These are phyloP conservation scores for Drosophila emarginata DNA, from an alignment of 2,888 invertebrate genomes.

Conservation along the genomic window DNA sequence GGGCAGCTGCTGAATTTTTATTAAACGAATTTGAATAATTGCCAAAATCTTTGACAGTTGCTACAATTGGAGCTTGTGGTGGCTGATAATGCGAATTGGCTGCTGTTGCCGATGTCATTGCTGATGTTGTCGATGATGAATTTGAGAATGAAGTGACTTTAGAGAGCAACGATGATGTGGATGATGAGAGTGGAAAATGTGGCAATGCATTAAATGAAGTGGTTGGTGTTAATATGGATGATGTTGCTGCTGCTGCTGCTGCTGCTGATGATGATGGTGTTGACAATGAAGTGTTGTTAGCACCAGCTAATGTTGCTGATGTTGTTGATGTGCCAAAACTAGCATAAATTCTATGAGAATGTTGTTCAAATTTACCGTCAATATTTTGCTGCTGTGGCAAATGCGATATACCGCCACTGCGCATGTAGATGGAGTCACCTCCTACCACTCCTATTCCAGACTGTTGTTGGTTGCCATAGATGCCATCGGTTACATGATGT, in stretches of 20 bases:
- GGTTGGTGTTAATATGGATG: constrained; percentile 64
- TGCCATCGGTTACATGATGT: constrained; percentile 63
- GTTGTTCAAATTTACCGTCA: constrained; percentile 82
- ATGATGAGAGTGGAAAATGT: constrained; percentile 80
- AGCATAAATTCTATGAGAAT: constrained; percentile 81
- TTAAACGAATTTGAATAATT: constrained; percentile 77
- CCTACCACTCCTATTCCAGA: constrained; percentile 36
- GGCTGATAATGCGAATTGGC: constrained; percentile 68
- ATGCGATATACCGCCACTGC: constrained; percentile 63
- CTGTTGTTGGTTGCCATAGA: constrained; percentile 76
- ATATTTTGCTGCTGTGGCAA: constrained; percentile 79
- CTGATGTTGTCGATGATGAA: constrained; percentile 55
- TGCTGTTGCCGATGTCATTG: constrained; percentile 33
- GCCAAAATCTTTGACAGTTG: constrained; percentile 59
- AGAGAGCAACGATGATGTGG: constrained; percentile 80
- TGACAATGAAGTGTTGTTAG: constrained; percentile 50
- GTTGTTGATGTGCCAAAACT: constrained; percentile 78
- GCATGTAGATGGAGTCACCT: constrained; percentile 64
- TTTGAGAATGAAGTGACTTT: constrained; percentile 79
- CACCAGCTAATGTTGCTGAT: constrained; percentile 28
- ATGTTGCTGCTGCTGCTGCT: constrained; percentile 65
- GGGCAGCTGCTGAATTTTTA: constrained; percentile 79
- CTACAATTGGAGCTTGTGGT: constrained; percentile 61
- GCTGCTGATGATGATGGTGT: constrained; percentile 50
- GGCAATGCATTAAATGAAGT: constrained; percentile 79